A percentile compares a stretch with the other conserved stretches of the same genome.
phyloP scores from a whole-genome alignment of 2,797 vertebrate genomes.

The Rousettus madagascariensis region DNA sequence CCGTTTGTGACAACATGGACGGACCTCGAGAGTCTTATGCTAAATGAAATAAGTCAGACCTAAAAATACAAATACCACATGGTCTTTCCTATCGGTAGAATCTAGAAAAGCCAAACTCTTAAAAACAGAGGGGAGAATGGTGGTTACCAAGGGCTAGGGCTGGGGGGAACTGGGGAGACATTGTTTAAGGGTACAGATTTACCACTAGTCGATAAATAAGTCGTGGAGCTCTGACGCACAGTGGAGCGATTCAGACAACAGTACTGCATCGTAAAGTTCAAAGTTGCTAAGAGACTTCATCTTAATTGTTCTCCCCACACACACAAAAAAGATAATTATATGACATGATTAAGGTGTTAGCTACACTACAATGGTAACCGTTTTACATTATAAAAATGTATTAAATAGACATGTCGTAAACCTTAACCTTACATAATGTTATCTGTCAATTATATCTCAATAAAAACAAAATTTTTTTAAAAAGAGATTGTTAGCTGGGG shows the following conservation, averaged over 20 bases:
- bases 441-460: not conserved
- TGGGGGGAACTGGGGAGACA: not conserved
- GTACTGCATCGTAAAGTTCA: not conserved
- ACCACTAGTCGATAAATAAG: not conserved
- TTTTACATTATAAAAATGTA: not conserved
- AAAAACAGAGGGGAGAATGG: not conserved
- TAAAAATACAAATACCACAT: not conserved
- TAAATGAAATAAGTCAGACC: not conserved
- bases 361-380: accelerated
- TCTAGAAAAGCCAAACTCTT: not conserved
- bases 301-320: not conserved
- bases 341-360: not conserved
- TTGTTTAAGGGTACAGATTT: not conserved
- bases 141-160: not conserved
- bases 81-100: too few relatives aligned
- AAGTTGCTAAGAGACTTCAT: not conserved
- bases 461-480: not conserved
- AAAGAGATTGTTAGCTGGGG: not conserved
- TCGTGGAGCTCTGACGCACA: not conserved
- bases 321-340: not conserved
- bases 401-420: not conserved
- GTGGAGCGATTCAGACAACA: not conserved
- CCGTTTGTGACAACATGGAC: not conserved
- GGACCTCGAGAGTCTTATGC: not conserved
- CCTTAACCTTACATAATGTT: not conserved